Evolutionary conservation across 2,888 invertebrate genomes (phyloP), one percentile per base, ranked within the genome.

Genomic region (Caenorhabditis becei): DNA sequence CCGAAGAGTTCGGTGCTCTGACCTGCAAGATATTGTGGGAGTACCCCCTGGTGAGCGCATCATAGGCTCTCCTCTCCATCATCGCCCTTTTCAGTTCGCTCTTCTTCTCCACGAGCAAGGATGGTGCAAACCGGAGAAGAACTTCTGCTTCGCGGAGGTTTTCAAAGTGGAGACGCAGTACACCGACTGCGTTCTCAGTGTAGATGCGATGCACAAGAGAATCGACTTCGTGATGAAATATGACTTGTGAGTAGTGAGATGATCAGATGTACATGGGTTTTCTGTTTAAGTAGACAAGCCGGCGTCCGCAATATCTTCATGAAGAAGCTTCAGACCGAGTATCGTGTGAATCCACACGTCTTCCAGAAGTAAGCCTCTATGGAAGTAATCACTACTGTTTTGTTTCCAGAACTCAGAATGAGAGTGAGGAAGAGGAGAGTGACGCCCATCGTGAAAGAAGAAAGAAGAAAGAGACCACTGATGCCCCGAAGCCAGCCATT

Each of bases 51-150:
- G 7, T 41, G 7, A n/a, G n/a, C n/a, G n/a, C n/a, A n/a, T n/a
- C n/a, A n/a, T n/a, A n/a, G n/a, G n/a, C n/a, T n/a, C n/a, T n/a
- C n/a, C n/a, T n/a, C n/a, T n/a, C n/a, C n/a, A n/a, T n/a, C n/a
- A n/a, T n/a, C n/a, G n/a, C n/a, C 41, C 5, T 53, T 65, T 65
- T 32, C 56, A 67, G 67, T 56, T 56, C 8, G 56, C 56, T 32
- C 67, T 67, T 1, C n/a, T 56, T n/a, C 56, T 67, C 20, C 67
- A 67, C 47, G 67, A 67, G 32, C 67, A 67, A 44, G 67, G 67
- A 32, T 32, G 4, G 20, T 67, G 67, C 26, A 8, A 32, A 10
- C 32, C 20, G 7, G 44, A n/a, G 1, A 10, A 32, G 8, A n/a
- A n/a, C n/a, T 56, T 67, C 32, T 67, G 67, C 14, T 67, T 44